Conservation (phyloP, 2,797 vertebrate species). For the Lagorchestes hirsutus region DNA sequence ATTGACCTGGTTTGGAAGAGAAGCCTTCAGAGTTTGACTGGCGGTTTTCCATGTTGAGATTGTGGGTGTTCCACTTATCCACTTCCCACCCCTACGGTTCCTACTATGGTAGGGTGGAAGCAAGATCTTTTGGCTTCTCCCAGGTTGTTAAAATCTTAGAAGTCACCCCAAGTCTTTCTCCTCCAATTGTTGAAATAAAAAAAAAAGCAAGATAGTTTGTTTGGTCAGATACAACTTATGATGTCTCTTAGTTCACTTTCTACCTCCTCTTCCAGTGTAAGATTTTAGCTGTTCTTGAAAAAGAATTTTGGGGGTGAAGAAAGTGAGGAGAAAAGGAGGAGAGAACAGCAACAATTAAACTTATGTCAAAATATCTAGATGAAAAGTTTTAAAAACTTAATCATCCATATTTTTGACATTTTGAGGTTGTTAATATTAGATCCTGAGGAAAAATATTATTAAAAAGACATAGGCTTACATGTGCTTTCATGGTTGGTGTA, state of each 20-base stretch:
- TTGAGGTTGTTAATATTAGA: background rate
- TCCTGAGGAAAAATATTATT: background rate
- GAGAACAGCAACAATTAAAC: background rate
- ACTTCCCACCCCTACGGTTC: background rate
- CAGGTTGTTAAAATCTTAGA: background rate
- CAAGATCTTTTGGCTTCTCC: constrained; percentile 4
- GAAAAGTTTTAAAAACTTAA: background rate
- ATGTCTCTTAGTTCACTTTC: background rate
- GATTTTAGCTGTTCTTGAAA: background rate
- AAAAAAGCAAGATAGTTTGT: background rate
- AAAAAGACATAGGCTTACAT: fast-evolving
- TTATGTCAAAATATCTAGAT: background rate
- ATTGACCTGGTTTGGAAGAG: background rate
- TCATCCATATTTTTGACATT: background rate
- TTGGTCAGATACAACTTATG: background rate
- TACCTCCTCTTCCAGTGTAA: constrained; percentile 7
- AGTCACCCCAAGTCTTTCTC: background rate
- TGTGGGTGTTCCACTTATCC: background rate
- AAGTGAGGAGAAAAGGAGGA: background rate
- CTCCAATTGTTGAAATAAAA: background rate
- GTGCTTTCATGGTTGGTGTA: background rate
- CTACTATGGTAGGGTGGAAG: background rate
- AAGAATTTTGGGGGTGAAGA: background rate
- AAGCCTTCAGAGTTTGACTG: background rate
- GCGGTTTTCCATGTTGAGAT: background rate